Percentiles rank a stretch among this genome's conserved stretches.
These are phyloP conservation scores for Ficedula albicollis DNA, from an alignment of 2,797 vertebrate species.

Conservation along the genomic window DNA sequence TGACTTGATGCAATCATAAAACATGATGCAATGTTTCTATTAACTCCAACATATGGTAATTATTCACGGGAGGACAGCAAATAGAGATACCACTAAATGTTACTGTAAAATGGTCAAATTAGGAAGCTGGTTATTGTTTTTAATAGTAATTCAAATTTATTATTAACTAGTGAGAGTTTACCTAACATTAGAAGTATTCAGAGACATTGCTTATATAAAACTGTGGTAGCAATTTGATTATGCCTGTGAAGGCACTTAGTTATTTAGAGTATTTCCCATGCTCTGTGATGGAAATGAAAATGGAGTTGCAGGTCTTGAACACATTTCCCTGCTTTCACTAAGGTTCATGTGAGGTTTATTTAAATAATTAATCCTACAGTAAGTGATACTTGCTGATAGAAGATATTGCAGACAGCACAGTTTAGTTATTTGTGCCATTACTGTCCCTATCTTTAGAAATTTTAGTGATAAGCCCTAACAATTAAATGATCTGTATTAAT, in stretches of 20 bases:
- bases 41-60: constrained; percentile 41
- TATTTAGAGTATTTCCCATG: not conserved
- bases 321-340: not conserved
- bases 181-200: not conserved
- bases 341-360: not conserved
- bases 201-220: not conserved
- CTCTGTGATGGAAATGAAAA: not conserved
- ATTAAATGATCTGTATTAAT: constrained; percentile 26
- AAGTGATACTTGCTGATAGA: not conserved
- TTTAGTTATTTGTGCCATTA: constrained; percentile 18
- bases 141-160: not conserved
- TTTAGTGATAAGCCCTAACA: not conserved
- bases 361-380: not conserved
- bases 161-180: not conserved
- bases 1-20: constrained; percentile 74
- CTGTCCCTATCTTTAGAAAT: not conserved
- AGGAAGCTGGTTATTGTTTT: not conserved
- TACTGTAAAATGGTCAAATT: not conserved
- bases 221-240: not conserved
- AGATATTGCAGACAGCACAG: not conserved
- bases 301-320: not conserved
- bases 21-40: constrained; percentile 66
- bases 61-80: constrained; percentile 27
- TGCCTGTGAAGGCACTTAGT: not conserved
- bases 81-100: not conserved